Conservation (phyloP, 2,888 invertebrate genomes). For the Schizotus pectinicornis region DNA sequence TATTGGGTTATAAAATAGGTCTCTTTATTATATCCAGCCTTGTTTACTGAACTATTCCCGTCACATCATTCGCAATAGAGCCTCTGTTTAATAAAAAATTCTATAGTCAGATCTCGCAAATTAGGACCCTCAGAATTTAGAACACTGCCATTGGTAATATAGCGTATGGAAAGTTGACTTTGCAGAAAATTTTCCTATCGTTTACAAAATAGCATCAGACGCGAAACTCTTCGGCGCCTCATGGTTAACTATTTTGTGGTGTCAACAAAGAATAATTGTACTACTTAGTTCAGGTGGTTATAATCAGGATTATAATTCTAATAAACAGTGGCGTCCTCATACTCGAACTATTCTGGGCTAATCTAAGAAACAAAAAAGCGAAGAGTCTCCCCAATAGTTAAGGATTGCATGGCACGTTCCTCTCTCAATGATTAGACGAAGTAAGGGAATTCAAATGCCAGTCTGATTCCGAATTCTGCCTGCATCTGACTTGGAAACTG, state of each 20-base stretch:
- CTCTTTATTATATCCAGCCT: slow-evolving; percentile 11
- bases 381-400: slow-evolving; percentile 9
- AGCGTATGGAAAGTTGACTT: too few species aligned
- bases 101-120: neutral
- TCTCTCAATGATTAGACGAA: slow-evolving; percentile 48
- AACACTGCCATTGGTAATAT: too few species aligned
- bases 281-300: too few species aligned
- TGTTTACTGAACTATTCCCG: slow-evolving; percentile 15
- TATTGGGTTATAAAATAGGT: slow-evolving; percentile 18
- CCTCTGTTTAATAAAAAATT: neutral
- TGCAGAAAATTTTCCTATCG: too few species aligned
- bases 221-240: too few species aligned
- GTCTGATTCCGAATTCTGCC: slow-evolving; percentile 45
- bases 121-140: too few species aligned
- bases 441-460: slow-evolving; percentile 46
- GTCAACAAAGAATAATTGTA: too few species aligned
- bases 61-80: neutral
- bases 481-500: slow-evolving; percentile 47
- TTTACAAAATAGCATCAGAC: too few species aligned
- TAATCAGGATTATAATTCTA: too few species aligned
- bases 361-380: neutral
- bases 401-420: slow-evolving; percentile 46
- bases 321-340: too few species aligned
- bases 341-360: neutral
- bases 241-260: too few species aligned